Conservation (phyloP, 2,797 vertebrate species). For the Sebastes oblongus region DNA sequence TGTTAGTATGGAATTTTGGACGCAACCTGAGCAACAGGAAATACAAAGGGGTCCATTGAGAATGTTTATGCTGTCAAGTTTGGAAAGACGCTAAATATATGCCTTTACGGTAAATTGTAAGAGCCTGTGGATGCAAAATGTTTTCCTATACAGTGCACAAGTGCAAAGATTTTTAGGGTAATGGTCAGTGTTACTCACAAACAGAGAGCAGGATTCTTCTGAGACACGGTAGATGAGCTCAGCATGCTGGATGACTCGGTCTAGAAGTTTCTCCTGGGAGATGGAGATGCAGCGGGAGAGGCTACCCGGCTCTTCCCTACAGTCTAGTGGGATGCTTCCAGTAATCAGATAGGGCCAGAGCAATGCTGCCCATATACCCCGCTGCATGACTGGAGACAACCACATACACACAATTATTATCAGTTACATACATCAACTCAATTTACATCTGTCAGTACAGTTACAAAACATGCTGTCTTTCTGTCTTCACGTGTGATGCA, state of each 20-base stretch:
- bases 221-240: constrained; percentile 83
- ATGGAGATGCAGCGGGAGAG: constrained; percentile 73
- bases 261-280: constrained; percentile 82
- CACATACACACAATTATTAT: neutral
- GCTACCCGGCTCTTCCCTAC: constrained; percentile 66
- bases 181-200: constrained; percentile 73
- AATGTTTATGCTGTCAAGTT: no score
- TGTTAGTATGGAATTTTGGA: fast-evolving
- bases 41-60: no score
- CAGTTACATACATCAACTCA: neutral
- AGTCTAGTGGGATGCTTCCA: constrained; percentile 69
- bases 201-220: constrained; percentile 79
- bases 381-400: constrained; percentile 57
- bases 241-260: constrained; percentile 82
- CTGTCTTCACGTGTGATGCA: neutral
- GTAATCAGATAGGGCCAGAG: constrained; percentile 60
- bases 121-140: neutral
- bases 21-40: neutral
- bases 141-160: neutral
- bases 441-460: neutral
- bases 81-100: neutral
- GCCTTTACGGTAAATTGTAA: neutral
- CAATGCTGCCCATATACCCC: constrained; percentile 49
- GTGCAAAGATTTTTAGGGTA: neutral
- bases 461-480: neutral